phyloP scores from a whole-genome alignment of 1,140 invertebrate species.

The Zaprionus ghesquierei region DNA sequence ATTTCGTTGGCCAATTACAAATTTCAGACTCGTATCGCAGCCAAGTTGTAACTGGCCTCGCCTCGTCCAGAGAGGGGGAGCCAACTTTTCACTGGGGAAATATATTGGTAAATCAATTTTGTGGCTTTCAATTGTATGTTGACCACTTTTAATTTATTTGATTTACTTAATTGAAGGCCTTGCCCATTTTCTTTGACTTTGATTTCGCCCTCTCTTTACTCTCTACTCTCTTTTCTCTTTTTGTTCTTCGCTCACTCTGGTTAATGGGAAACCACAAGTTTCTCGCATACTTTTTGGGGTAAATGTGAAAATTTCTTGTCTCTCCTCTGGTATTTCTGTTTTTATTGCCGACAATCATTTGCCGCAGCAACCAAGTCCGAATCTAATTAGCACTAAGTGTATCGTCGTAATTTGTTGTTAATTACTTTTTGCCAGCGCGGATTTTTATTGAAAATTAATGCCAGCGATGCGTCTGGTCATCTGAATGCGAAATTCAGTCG shows the following conservation, averaged over 20 bases:
- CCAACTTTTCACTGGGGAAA: slow-evolving; percentile 41
- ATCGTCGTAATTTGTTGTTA: slow-evolving; percentile 73
- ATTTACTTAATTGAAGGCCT: slow-evolving; percentile 48
- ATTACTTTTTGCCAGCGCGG: slow-evolving; percentile 59
- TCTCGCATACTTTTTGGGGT: slow-evolving; percentile 7
- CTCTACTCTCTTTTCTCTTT: background rate
- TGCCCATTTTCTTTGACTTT: slow-evolving; percentile 6
- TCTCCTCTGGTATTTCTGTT: slow-evolving; percentile 24
- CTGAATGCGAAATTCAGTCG: slow-evolving; percentile 4
- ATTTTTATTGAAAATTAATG: slow-evolving; percentile 74
- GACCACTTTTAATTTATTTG: slow-evolving; percentile 54
- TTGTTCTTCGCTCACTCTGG: background rate
- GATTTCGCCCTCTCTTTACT: background rate
- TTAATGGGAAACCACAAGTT: slow-evolving; percentile 28
- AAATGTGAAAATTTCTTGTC: slow-evolving; percentile 28
- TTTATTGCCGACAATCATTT: slow-evolving; percentile 29
- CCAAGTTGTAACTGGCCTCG: background rate
- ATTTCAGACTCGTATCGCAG: slow-evolving; percentile 53
- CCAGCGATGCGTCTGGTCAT: slow-evolving; percentile 44
- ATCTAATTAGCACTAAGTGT: slow-evolving; percentile 76
- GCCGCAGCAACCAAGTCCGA: slow-evolving; percentile 18
- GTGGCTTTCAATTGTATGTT: slow-evolving; percentile 52
- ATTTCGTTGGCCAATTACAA: slow-evolving; percentile 68
- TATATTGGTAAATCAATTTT: slow-evolving; percentile 75
- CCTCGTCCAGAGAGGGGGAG: background rate